These are phyloP conservation scores for Trachops cirrhosus DNA, from an alignment of 2,797 vertebrate species.

Conservation along the genomic window DNA sequence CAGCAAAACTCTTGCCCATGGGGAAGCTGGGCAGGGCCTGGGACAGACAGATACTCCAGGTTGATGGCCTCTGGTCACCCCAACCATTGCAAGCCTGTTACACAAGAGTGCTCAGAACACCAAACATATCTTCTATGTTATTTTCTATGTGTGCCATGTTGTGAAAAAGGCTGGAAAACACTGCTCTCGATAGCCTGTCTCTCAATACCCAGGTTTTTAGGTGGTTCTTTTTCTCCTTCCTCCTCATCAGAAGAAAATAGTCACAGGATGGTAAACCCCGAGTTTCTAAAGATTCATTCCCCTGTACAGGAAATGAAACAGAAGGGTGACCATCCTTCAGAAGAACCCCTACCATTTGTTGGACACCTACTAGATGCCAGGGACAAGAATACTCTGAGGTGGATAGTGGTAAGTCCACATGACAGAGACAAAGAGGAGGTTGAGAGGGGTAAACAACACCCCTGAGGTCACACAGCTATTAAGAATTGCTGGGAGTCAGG, in stretches of 20 bases:
- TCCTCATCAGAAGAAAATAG: background rate
- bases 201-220: background rate
- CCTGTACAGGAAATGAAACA: background rate
- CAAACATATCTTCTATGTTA: background rate
- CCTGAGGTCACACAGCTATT: background rate
- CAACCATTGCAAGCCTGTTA: background rate
- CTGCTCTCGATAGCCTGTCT: background rate
- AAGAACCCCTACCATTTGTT: background rate
- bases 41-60: background rate
- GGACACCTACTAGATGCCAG: background rate
- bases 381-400: background rate
- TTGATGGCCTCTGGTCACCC: background rate
- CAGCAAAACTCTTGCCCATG: accelerated
- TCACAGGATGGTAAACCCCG: background rate
- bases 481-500: background rate
- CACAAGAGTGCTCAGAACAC: background rate
- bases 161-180: background rate
- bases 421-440: background rate
- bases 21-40: background rate
- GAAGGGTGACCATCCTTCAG: background rate
- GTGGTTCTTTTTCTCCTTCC: background rate
- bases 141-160: background rate
- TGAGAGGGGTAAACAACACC: background rate
- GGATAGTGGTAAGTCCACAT: background rate
- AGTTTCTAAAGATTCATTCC: background rate